A percentile compares a stretch with the other conserved stretches of the same genome.
Conservation (phyloP, 1,140 invertebrate genomes). For the Solenopsis fugax region DNA sequence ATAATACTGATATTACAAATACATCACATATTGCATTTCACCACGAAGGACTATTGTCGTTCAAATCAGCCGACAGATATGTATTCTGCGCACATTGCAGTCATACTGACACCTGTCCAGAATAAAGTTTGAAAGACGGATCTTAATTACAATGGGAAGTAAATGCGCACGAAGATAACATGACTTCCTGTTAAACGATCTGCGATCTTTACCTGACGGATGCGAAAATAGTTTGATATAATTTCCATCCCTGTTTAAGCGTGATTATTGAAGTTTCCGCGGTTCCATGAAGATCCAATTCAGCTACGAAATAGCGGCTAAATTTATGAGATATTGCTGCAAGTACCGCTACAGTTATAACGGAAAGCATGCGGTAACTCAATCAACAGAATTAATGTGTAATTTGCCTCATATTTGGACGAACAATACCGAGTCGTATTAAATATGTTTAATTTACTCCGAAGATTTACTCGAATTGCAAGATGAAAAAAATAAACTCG, state of each 20-base stretch:
- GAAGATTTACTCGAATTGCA: not conserved
- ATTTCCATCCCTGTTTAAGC: slow-evolving; percentile 30
- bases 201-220: not conserved
- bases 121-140: not conserved
- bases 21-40: not conserved
- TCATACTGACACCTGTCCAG: not conserved
- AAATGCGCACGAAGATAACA: not conserved
- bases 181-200: not conserved
- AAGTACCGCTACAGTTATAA: slow-evolving; percentile 15
- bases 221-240: not conserved
- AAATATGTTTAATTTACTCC: not conserved
- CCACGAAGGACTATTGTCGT: not conserved
- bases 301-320: not conserved
- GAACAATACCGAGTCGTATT: not conserved
- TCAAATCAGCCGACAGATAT: not conserved
- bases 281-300: not conserved
- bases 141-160: not conserved
- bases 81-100: not conserved
- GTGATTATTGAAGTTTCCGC: slow-evolving; percentile 26
- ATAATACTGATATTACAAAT: not conserved
- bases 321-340: slow-evolving; percentile 36
- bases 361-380: slow-evolving; percentile 4
- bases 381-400: slow-evolving; percentile 9
- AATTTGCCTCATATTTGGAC: not conserved
- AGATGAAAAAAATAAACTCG: not conserved